Evolutionary conservation across 1,140 invertebrate genomes (phyloP).

Genomic region (Hyles euphorbiae): DNA sequence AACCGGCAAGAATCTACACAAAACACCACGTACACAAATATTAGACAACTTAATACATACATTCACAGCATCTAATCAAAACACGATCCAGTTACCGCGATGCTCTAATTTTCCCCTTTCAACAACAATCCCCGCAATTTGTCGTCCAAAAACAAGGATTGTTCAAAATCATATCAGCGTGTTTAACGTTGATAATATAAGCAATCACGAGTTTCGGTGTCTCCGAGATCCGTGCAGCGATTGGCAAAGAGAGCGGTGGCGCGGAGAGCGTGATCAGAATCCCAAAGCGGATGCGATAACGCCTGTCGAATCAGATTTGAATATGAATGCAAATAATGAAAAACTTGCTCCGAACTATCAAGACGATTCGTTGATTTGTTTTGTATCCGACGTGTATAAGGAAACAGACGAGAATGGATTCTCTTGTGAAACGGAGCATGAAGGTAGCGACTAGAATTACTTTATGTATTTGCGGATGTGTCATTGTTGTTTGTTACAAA

Average conservation of each 20-base stretch:
- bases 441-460: constrained; percentile 8
- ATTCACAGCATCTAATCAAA: no score
- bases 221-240: constrained; percentile 32
- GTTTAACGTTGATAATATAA: constrained; percentile 43
- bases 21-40: no score
- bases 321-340: constrained; percentile 47
- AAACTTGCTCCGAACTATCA: constrained; percentile 33
- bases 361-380: constrained; percentile 34
- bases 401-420: constrained; percentile 11
- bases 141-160: constrained; percentile 15
- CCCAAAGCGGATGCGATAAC: constrained; percentile 29
- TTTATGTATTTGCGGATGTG: constrained; percentile 6
- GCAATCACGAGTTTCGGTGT: constrained; percentile 47
- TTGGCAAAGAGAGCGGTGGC: constrained; percentile 27
- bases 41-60: no score
- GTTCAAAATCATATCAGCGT: constrained; percentile 28
- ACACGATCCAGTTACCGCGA: neutral
- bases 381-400: constrained; percentile 12
- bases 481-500: neutral
- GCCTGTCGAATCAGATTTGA: constrained; percentile 42
- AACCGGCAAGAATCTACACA: no score
- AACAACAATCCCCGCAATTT: constrained; percentile 10
- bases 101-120: constrained; percentile 9
- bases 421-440: constrained; percentile 2
- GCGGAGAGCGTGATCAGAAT: constrained; percentile 40